Evolutionary conservation across 2,888 invertebrate species (phyloP).

Genomic region (Bibio marci): DNA sequence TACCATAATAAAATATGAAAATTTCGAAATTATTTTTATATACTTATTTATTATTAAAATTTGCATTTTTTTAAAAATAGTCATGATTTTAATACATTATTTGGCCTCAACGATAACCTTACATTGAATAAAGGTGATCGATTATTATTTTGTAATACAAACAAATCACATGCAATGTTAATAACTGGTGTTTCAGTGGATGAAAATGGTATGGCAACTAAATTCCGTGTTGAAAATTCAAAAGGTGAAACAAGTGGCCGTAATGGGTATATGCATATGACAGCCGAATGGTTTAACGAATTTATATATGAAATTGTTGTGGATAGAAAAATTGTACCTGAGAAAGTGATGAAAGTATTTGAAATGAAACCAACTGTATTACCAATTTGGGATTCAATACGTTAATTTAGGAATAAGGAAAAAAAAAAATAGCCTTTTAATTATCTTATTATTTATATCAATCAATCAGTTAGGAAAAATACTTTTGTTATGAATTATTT

Average conservation of each 20-base stretch:
- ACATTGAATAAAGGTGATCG: conserved; percentile 65
- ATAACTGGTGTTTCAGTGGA: conserved; percentile 73
- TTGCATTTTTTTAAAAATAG: too few species aligned
- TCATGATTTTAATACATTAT: conserved; percentile 64
- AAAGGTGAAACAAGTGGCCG: conserved; percentile 80
- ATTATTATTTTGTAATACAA: conserved; percentile 67
- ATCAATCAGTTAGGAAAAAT: too few species aligned
- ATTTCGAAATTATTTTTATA: too few species aligned
- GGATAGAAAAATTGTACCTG: conserved; percentile 64
- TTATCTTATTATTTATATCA: too few species aligned
- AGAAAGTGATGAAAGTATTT: conserved; percentile 57
- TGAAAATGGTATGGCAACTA: conserved; percentile 46
- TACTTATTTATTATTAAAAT: too few species aligned
- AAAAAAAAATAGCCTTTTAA: too few species aligned
- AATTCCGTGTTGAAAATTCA: conserved; percentile 80
- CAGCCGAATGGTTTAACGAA: conserved; percentile 73
- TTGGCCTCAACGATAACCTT: conserved; percentile 64
- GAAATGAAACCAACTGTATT: conserved; percentile 57
- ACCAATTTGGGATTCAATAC: conserved; percentile 93
- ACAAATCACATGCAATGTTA: conserved; percentile 86
- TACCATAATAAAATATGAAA: too few species aligned
- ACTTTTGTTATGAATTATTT: too few species aligned
- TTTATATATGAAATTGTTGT: conserved; percentile 79
- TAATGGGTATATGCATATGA: conserved; percentile 72
- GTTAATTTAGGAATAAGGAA: too few species aligned